Base-by-base conservation (phyloP, 1,140 invertebrate species). In the Magallana angulata region DNA sequence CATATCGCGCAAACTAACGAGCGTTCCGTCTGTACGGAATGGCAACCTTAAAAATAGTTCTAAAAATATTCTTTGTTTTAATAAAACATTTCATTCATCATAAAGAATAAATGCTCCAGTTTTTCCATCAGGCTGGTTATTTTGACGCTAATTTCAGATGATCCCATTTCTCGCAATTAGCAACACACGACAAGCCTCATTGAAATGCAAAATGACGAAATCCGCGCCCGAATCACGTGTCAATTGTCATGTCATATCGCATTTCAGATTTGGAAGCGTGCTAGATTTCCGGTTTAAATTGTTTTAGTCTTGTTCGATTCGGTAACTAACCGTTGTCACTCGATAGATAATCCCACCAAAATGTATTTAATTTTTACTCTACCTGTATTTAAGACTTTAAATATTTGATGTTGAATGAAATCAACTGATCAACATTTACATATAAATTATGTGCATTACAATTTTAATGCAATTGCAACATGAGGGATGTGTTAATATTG, bases 71-170 rank as follows among this genome's bases (percentile, higher is more conserved):
- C 68, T 76, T 36, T 76, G 68, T 30, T 24, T 12, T 30, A 12
- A 48, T 48, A 30, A 76, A 48, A 30, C 14, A 8, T 76, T 30
- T 12, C 68, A 76, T 36, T 76, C 36, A 76, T 36, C 1, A 76
- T 12, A 2, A 36, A 36, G 14, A 12, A 30, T 76, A 12, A 30
- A 8, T 36, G 9, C 24, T 36, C 24, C 24, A 76, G 24, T 9
- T 76, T 36, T 76, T 48, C 36, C 24, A 76, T 12, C 8, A 76
- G 36, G 36, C 30, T 64, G 16, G 18, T 7, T n/a, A 18, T 64
- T 76, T 30, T 76, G 68, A 76, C 68, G 68, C 68, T 76, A 30
- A 76, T 76, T 30, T 76, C 7, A 76, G 68, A 76, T 76, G 68
- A 76, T 30, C 36, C 24, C 68, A 76, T 76, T 76, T 76, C 24